phyloP scores from a whole-genome alignment of 2,113 vertebrate genomes.

The Ictalurus furcatus region DNA sequence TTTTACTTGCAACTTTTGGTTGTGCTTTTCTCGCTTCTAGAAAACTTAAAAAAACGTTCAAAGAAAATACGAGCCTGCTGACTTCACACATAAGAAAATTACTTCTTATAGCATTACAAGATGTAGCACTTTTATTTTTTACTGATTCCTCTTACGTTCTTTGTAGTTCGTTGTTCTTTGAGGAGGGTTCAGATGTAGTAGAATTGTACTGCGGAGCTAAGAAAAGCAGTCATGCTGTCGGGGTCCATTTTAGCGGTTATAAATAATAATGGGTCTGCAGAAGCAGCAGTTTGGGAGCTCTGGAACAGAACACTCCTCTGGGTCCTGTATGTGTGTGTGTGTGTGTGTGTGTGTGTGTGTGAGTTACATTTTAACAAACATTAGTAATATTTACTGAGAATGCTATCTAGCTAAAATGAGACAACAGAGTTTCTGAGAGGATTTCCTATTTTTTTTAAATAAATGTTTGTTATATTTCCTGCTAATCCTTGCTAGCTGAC shows the following conservation, averaged over 20 bases:
- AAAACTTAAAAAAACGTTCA: background rate
- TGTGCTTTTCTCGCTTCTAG: background rate
- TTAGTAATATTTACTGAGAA: background rate
- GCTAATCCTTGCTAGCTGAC: background rate
- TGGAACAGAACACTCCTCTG: slow-evolving; percentile 26
- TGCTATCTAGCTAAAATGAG: background rate
- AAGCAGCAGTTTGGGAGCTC: slow-evolving; percentile 28
- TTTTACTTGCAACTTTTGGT: background rate
- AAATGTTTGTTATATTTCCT: background rate
- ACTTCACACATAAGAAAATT: background rate
- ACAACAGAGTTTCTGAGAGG: background rate
- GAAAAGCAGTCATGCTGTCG: slow-evolving; percentile 15
- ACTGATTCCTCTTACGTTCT: background rate
- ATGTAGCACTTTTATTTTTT: background rate
- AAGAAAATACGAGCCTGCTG: background rate
- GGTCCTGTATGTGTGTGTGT: background rate
- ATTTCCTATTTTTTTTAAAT: background rate
- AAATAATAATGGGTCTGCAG: slow-evolving; percentile 37
- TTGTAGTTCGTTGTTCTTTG: background rate
- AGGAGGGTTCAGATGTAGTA: background rate
- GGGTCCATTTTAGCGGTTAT: slow-evolving; percentile 34
- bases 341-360: background rate
- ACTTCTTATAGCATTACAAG: background rate
- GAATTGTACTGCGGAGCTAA: slow-evolving; percentile 9
- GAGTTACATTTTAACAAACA: background rate